Conservation (phyloP, 2,888 invertebrate genomes). For the Rhagophthalmus giganteus region DNA sequence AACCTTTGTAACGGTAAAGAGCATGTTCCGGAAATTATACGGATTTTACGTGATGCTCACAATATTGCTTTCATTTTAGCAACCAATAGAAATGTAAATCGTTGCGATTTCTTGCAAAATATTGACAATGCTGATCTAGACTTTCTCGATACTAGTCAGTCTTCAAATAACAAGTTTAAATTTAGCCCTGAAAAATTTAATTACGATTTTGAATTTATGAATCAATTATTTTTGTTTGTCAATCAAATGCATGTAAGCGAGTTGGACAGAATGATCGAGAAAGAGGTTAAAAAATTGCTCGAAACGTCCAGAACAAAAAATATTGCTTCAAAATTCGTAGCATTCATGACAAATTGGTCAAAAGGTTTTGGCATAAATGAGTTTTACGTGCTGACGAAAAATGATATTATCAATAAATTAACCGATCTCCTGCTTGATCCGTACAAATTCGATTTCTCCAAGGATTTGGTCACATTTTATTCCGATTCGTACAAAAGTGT, state of each 20-base stretch:
- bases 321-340: not conserved
- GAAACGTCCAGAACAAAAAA: not conserved
- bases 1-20: not conserved
- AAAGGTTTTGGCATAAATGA: not conserved
- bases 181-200: not conserved
- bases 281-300: constrained; percentile 4
- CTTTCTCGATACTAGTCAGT: constrained; percentile 3
- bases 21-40: not conserved
- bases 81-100: constrained; percentile 1
- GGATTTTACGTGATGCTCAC: constrained; percentile 1
- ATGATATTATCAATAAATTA: constrained; percentile 6
- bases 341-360: not conserved
- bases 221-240: constrained; percentile 2
- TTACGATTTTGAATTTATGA: not conserved
- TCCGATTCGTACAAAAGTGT: not conserved
- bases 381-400: not conserved
- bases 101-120: not conserved
- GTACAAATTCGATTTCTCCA: not conserved
- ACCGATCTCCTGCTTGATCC: not conserved
- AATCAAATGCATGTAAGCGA: constrained; percentile 7
- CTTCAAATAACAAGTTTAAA: constrained; percentile 1
- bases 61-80: constrained; percentile 3
- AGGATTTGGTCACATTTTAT: not conserved
- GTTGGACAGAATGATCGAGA: constrained; percentile 1
- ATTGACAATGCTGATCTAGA: not conserved